phyloP scores from a whole-genome alignment of 1,140 invertebrate species.

The Agrypnia vestita region DNA sequence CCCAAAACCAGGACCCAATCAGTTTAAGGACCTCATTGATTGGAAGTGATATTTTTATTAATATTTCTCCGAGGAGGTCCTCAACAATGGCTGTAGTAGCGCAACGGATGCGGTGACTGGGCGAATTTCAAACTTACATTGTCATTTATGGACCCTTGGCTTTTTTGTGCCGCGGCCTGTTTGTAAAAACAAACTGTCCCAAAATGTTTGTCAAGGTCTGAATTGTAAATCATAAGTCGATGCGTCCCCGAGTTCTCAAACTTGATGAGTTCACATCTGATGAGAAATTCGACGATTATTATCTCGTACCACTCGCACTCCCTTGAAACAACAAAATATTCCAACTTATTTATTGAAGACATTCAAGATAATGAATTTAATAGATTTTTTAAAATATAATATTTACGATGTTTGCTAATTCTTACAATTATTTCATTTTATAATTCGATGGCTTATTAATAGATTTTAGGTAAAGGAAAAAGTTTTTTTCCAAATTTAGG shows the following conservation, averaged over 20 bases:
- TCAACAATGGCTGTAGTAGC: conserved; percentile 8
- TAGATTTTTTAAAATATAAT: no score
- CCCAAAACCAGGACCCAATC: neutral
- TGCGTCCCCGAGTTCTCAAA: neutral
- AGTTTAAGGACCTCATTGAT: conserved; percentile 10
- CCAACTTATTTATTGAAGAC: no score
- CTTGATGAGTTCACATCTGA: no score
- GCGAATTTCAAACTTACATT: conserved; percentile 17
- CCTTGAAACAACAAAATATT: no score
- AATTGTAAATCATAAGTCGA: conserved; percentile 17
- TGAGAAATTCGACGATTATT: no score
- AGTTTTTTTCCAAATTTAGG: no score
- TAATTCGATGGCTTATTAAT: no score
- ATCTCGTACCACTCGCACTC: no score
- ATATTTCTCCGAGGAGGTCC: conserved; percentile 9
- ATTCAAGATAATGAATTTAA: no score
- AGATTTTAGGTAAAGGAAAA: no score
- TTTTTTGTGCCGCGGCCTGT: neutral
- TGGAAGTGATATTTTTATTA: conserved; percentile 24
- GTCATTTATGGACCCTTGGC: conserved; percentile 4
- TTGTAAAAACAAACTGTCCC: conserved; percentile 21
- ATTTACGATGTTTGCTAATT: no score
- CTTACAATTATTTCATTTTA: no score
- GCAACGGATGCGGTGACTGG: conserved; percentile 7
- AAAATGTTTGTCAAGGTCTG: conserved; percentile 20